Percentiles rank a stretch among this genome's conserved stretches.
These are phyloP conservation scores for Telenomus remus DNA, from an alignment of 1,140 invertebrate species.

Conservation along the genomic window DNA sequence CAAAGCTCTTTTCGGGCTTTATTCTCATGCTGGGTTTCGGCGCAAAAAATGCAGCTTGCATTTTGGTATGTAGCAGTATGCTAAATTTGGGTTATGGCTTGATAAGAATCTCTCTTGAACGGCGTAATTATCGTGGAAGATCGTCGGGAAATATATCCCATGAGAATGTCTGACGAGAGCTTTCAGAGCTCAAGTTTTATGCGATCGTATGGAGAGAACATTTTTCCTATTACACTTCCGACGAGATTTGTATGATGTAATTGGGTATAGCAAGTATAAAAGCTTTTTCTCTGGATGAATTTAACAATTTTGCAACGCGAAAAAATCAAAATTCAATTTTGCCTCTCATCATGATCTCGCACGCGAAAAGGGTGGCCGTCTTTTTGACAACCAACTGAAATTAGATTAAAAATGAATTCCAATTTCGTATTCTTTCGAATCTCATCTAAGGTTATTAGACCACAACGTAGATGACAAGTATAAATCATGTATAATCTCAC, in stretches of 20 bases:
- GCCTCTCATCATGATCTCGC: too few relatives aligned
- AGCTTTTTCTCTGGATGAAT: not conserved
- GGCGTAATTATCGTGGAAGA: slow-evolving; percentile 42
- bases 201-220: slow-evolving; percentile 27
- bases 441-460: slow-evolving; percentile 15
- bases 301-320: not conserved
- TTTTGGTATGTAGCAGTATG: not conserved
- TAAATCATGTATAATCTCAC: slow-evolving; percentile 42
- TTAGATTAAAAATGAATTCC: too few relatives aligned
- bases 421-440: too few relatives aligned
- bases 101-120: slow-evolving; percentile 42
- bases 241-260: slow-evolving; percentile 31
- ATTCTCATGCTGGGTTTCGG: too few relatives aligned
- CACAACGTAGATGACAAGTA: slow-evolving; percentile 25
- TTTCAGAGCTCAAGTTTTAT: slow-evolving; percentile 29
- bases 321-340: too few relatives aligned
- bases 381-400: too few relatives aligned
- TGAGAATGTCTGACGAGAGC: slow-evolving; percentile 28
- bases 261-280: slow-evolving; percentile 6
- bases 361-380: too few relatives aligned
- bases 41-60: too few relatives aligned
- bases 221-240: slow-evolving; percentile 16
- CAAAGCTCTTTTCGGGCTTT: too few relatives aligned
- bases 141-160: slow-evolving; percentile 35
- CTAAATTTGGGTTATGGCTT: slow-evolving; percentile 40